Evolutionary conservation across 1,140 invertebrate genomes (phyloP), one percentile per base, ranked within the genome.

Genomic region (Nasonia longicornis): DNA sequence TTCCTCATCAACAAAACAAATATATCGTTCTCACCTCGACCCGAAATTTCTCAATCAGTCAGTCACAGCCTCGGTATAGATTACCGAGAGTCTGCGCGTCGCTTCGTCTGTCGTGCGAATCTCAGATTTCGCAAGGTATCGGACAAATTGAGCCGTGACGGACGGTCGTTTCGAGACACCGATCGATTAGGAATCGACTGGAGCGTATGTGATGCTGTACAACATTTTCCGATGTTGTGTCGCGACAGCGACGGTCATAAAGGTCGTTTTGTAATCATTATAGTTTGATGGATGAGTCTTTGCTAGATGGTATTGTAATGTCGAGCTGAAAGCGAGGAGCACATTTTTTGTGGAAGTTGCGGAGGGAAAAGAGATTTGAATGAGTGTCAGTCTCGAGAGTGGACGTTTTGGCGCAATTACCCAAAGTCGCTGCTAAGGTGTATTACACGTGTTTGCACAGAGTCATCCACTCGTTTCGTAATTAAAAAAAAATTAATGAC

Each of bases 401-500:
- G 58, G 67, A 72, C 69, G 45, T 72, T 63, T 38, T 3, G 35
- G 67, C 70, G 69, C 35, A 72, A 72, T 79, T 72, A 52, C 69
- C 48, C 16, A 79, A 79, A 72, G 8, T n/a, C 20, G 11, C 16
- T 58, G 52, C 52, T 58, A n/a, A 58, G 52, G 52, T 26, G 11
- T 71, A 67, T 12, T 31, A 48, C 31, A 52, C 22, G 31, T 58
- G 45, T 71, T 48, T 78, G 31, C 22, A 67, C 26, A 70, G 45
- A 78, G 77, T 70, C 64, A 12, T 78, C 45, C 48, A 22, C 14
- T 72, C 52, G 69, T 79, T 70, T 79, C n/a, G 14, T 64, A 79
- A 79, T 72, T 79, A 42, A 26, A 16, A 64, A 64, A 71, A 70
- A 72, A 72, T 78, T 70, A 79, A 72, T 45, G 52, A 72, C 52